These are phyloP conservation scores for Echinarachnius parma DNA, from an alignment of 53 echinoderm and acorn worm species.

Conservation along the genomic window DNA sequence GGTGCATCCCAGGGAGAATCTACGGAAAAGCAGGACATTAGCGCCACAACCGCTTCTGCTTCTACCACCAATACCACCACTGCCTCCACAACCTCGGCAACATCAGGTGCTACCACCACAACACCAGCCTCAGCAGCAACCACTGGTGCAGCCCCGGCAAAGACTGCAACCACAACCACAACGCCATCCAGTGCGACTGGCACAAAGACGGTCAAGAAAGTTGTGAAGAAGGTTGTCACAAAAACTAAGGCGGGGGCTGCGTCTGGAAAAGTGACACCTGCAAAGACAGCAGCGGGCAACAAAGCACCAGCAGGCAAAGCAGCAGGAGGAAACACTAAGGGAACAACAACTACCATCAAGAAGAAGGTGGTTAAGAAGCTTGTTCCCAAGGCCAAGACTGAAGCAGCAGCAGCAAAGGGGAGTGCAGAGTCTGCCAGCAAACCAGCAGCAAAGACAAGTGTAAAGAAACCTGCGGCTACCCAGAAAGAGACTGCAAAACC, in stretches of 20 bases:
- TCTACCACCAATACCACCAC: not conserved
- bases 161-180: conserved; percentile 18
- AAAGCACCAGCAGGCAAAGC: not conserved
- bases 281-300: conserved; percentile 5
- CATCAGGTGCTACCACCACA: conserved; percentile 6
- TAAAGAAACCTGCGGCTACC: too few species aligned
- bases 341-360: too few species aligned
- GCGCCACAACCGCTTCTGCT: not conserved
- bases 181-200: conserved; percentile 2
- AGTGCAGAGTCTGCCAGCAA: conserved; percentile 1
- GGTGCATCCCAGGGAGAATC: too few species aligned
- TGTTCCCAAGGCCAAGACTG: too few species aligned
- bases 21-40: conserved; percentile 9
- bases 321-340: conserved; percentile 1
- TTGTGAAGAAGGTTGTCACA: conserved; percentile 32
- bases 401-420: not conserved
- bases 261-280: conserved; percentile 6
- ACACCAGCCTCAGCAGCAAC: conserved; percentile 6
- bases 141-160: conserved; percentile 3
- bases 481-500: not conserved
- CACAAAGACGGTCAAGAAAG: conserved; percentile 32
- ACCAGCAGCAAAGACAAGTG: not conserved
- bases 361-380: too few species aligned
- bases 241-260: conserved; percentile 21
- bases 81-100: not conserved